Evolutionary conservation across 92 coral and sea anemone species (phyloP), one percentile per base, ranked within the genome.

Genomic region (Epizoanthus rinbou): DNA sequence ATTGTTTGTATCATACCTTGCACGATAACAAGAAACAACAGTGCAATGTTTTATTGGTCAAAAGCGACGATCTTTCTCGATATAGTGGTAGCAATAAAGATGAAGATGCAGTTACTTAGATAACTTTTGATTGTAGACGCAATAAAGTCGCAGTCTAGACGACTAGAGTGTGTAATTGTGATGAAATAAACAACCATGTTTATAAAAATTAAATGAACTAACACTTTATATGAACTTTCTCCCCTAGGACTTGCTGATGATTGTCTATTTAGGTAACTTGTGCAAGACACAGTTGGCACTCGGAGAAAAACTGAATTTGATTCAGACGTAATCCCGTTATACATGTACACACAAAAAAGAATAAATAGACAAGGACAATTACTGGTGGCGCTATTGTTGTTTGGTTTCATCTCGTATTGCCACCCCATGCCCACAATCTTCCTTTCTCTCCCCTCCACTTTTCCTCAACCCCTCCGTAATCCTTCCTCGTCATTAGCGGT

Each of bases 191-290:
- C 18, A 8, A 63, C 15, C 28, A 17, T 63, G 37, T 64, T 25
- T 39, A n/a, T n/a, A n/a, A n/a, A n/a, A n/a, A n/a, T 3, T 37
- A 8, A 3, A 22, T 69, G 16, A 59, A 8, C 35, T 35, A 71
- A 35, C 53, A 1, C 7, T 52, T 1, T 9, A 47, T 0, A 6
- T 13, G 7, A 3, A 8, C 19, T 73, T 24, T 63, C 35, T 54
- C 41, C 83, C 56, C 3, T 82, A 96, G 99, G 99, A 96, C 84
- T 82, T 96, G 69, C 89, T 96, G 87, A 96, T 96, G 99, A 96
- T 96, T 66, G 95, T 91, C 67, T 96, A 96, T 84, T 80, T 96
- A 73, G 90, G 96, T 35, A 94, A 94, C 85, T 80, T 96, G 43
- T 91, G 95, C 79, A 93, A 93, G 87, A 85, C 99, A 65, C 98